A percentile compares a stretch with the other conserved stretches of the same genome.
Evolutionary conservation across 2,797 vertebrate genomes (phyloP).

Genomic region (Onychomys leucogaster): DNA sequence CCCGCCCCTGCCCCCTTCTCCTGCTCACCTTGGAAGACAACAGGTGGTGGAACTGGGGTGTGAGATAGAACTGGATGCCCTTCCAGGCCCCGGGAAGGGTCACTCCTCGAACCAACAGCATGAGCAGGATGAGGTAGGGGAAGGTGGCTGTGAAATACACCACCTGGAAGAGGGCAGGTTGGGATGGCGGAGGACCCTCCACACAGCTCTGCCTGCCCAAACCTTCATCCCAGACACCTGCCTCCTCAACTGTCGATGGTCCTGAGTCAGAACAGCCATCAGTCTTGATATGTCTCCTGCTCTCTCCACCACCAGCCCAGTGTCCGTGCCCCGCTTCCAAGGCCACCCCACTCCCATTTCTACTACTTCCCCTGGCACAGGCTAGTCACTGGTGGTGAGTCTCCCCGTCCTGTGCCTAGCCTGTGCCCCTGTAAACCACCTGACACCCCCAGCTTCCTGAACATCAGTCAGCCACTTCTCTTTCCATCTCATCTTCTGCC

Average conservation of each 20-base stretch:
- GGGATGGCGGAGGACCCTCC: neutral
- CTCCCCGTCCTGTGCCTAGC: neutral
- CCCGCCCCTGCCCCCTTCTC: too few species aligned
- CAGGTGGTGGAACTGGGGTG: slow-evolving; percentile 90
- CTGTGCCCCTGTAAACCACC: neutral
- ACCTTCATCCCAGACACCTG: neutral
- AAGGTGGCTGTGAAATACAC: slow-evolving; percentile 92
- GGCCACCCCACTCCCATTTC: neutral
- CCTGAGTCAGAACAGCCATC: neutral
- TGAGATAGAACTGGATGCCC: slow-evolving; percentile 91
- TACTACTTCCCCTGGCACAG: neutral
- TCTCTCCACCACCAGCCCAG: neutral
- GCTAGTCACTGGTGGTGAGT: too few species aligned
- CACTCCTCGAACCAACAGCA: slow-evolving; percentile 89
- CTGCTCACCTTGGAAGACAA: slow-evolving; percentile 89
- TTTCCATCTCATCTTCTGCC: neutral
- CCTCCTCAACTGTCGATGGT: neutral
- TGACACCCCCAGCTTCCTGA: neutral
- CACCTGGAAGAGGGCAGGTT: slow-evolving; percentile 80
- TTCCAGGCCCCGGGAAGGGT: slow-evolving; percentile 91
- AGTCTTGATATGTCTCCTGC: too few species aligned
- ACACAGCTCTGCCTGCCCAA: neutral
- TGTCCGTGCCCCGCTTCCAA: neutral
- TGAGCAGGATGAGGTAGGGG: slow-evolving; percentile 90
- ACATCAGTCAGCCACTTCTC: neutral